Conservation (phyloP, 2,113 vertebrate species). For the Leucoraja erinaceus region DNA sequence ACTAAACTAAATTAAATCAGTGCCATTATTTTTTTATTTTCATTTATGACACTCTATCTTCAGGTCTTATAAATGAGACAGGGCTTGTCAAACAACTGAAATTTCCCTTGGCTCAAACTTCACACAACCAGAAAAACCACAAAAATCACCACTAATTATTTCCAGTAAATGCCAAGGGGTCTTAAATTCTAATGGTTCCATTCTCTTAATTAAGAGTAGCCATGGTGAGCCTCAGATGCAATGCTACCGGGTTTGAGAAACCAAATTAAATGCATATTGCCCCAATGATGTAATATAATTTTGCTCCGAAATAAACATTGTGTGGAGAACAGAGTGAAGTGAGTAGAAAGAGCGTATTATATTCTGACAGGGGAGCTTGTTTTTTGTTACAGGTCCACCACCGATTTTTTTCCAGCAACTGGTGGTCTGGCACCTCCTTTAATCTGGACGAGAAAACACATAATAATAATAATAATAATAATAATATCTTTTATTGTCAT, state of each 20-base stretch:
- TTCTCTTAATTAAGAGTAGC: background rate
- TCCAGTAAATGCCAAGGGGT: background rate
- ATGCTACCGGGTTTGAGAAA: background rate
- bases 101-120: background rate
- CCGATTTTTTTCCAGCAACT: too few relatives aligned
- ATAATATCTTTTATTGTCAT: too few relatives aligned
- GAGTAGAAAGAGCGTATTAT: background rate
- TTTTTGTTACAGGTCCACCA: background rate
- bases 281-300: background rate
- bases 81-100: background rate
- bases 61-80: background rate
- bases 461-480: too few relatives aligned
- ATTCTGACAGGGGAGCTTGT: background rate
- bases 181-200: background rate
- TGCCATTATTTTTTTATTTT: background rate
- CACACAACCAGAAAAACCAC: background rate
- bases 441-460: too few relatives aligned
- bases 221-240: too few relatives aligned
- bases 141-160: background rate
- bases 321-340: background rate
- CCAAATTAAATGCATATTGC: background rate
- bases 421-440: too few relatives aligned
- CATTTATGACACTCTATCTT: background rate
- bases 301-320: background rate
- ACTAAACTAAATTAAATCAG: too few relatives aligned